phyloP scores from a whole-genome alignment of 2,113 vertebrate species.

The Phylloscopus trochiloides region DNA sequence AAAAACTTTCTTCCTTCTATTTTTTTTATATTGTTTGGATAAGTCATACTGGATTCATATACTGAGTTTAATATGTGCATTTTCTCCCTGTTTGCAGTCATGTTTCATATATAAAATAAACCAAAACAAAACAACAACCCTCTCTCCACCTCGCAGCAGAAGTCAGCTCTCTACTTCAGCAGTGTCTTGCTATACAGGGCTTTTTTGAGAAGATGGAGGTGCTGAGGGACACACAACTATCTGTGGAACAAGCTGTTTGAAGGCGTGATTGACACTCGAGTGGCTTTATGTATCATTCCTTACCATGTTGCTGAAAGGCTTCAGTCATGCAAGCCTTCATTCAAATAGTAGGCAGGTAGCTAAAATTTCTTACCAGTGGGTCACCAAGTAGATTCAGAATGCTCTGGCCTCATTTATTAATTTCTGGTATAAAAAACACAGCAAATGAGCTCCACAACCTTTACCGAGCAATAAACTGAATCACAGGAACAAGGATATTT shows the following conservation, averaged over 20 bases:
- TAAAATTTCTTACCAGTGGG: background rate
- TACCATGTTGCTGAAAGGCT: background rate
- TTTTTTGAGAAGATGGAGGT: background rate
- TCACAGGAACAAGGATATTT: slow-evolving; percentile 24
- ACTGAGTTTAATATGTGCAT: background rate
- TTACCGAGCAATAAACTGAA: slow-evolving; percentile 33
- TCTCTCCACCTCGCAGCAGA: background rate
- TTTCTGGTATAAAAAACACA: slow-evolving; percentile 12
- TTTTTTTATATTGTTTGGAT: background rate
- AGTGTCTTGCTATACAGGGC: background rate
- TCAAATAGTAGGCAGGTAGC: background rate
- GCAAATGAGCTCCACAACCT: slow-evolving; percentile 1
- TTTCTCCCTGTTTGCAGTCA: background rate
- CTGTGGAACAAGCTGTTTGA: background rate
- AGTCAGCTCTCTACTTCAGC: background rate
- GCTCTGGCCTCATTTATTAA: slow-evolving; percentile 1
- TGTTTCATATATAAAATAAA: background rate
- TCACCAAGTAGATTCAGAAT: background rate
- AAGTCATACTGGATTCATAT: background rate
- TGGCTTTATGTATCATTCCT: background rate
- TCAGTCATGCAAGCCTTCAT: background rate
- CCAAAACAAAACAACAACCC: background rate
- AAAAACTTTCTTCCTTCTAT: background rate
- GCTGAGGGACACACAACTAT: background rate
- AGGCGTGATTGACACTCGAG: background rate